Evolutionary conservation across 2,888 invertebrate species (phyloP).

Genomic region (Sesia apiformis): DNA sequence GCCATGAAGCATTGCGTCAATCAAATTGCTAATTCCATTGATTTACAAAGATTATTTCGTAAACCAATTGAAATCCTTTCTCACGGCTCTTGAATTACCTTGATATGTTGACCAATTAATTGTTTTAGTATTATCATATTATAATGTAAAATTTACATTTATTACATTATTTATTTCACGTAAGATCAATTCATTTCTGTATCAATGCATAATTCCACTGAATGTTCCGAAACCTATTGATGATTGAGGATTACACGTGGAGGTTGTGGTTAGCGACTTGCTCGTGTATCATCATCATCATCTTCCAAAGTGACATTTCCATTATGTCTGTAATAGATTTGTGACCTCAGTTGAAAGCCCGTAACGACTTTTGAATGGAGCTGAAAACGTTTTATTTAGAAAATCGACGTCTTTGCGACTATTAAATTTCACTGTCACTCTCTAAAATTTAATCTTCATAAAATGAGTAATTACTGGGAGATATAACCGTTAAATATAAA

Average conservation of each 20-base stretch:
- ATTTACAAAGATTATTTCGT: constrained; percentile 11
- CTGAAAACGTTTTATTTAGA: neutral
- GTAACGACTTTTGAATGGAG: constrained; percentile 3
- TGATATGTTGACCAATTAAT: too few species aligned
- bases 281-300: neutral
- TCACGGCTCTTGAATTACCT: constrained; percentile 3
- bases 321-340: constrained; percentile 9
- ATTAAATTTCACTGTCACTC: neutral
- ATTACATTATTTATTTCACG: too few species aligned
- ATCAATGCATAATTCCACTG: too few species aligned
- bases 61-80: constrained; percentile 7
- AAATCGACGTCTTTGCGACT: neutral
- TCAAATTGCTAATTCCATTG: constrained; percentile 10
- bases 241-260: too few species aligned
- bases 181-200: too few species aligned
- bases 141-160: too few species aligned
- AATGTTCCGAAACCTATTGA: too few species aligned
- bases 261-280: too few species aligned
- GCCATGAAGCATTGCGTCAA: constrained; percentile 8
- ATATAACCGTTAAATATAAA: neutral
- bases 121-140: too few species aligned
- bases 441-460: neutral
- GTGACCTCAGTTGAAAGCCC: constrained; percentile 1
- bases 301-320: constrained; percentile 9
- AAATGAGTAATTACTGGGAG: neutral